Evolutionary conservation across 2,888 invertebrate genomes (phyloP).

Genomic region (Tethea ocularis): DNA sequence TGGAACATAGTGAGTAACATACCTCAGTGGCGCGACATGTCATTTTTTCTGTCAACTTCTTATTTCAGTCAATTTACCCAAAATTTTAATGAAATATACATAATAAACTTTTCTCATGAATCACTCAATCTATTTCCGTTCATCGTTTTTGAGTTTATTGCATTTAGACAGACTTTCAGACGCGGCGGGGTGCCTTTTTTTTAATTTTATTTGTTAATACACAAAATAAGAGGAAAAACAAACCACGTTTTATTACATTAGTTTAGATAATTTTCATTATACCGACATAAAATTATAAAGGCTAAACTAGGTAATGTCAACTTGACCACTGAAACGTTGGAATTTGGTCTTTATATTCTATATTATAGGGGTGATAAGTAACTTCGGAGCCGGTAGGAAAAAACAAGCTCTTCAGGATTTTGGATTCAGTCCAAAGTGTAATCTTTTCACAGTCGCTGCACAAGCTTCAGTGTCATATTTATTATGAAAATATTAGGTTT

Average conservation of each 20-base stretch:
- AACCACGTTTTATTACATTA: not conserved
- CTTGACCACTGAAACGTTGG: not conserved
- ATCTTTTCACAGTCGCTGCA: slow-evolving; percentile 25
- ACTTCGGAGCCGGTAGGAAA: not conserved
- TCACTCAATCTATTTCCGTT: too few relatives aligned
- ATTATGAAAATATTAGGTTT: not conserved
- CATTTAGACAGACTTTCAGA: too few relatives aligned
- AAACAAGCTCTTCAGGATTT: slow-evolving; percentile 12
- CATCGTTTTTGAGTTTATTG: too few relatives aligned
- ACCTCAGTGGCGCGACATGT: too few relatives aligned
- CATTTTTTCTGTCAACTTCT: too few relatives aligned
- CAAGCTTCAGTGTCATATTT: slow-evolving; percentile 9
- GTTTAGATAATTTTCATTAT: not conserved
- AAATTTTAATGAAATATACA: too few relatives aligned
- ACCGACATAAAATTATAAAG: not conserved
- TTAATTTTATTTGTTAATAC: too few relatives aligned
- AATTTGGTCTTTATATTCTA: not conserved
- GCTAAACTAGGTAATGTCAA: not conserved
- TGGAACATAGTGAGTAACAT: too few relatives aligned
- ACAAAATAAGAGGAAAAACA: too few relatives aligned
- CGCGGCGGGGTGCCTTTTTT: too few relatives aligned
- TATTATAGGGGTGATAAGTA: not conserved
- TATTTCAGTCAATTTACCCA: too few relatives aligned
- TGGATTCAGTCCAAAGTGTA: slow-evolving; percentile 22
- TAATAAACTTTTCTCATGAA: too few relatives aligned